A percentile compares a stretch with the other conserved stretches of the same genome.
phyloP scores from a whole-genome alignment of 2,888 invertebrate genomes.

The Athetis lepigone region DNA sequence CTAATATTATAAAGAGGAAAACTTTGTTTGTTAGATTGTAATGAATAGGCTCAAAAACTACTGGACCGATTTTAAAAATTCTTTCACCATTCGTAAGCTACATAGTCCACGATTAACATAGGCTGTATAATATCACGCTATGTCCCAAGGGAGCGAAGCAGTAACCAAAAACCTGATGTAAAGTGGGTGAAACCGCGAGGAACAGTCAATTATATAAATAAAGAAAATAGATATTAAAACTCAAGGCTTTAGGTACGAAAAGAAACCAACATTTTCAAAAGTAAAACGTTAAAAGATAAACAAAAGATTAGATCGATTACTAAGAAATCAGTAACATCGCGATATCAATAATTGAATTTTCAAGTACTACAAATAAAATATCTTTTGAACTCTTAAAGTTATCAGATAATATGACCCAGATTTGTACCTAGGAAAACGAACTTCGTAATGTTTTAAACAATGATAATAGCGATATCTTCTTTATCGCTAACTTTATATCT shows the following conservation, averaged over 20 bases:
- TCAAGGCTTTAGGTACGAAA: neutral
- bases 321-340: slow-evolving; percentile 53
- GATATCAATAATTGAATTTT: slow-evolving; percentile 64
- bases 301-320: slow-evolving; percentile 55
- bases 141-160: no score
- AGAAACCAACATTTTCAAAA: slow-evolving; percentile 1
- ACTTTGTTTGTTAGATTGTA: no score
- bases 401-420: slow-evolving; percentile 63
- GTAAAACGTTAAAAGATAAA: slow-evolving; percentile 50
- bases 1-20: no score
- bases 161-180: no score
- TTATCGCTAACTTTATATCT: slow-evolving; percentile 18
- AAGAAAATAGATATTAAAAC: neutral
- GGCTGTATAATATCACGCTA: no score
- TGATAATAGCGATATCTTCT: slow-evolving; percentile 45
- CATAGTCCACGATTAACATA: no score
- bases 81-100: no score
- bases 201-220: neutral
- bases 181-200: no score
- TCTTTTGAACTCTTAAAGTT: slow-evolving; percentile 48
- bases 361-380: slow-evolving; percentile 49
- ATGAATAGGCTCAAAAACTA: no score
- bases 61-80: no score
- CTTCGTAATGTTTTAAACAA: slow-evolving; percentile 35
- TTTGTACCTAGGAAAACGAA: slow-evolving; percentile 43